Conservation (phyloP, 2,888 invertebrate genomes). For the Halictus quadricinctus region DNA sequence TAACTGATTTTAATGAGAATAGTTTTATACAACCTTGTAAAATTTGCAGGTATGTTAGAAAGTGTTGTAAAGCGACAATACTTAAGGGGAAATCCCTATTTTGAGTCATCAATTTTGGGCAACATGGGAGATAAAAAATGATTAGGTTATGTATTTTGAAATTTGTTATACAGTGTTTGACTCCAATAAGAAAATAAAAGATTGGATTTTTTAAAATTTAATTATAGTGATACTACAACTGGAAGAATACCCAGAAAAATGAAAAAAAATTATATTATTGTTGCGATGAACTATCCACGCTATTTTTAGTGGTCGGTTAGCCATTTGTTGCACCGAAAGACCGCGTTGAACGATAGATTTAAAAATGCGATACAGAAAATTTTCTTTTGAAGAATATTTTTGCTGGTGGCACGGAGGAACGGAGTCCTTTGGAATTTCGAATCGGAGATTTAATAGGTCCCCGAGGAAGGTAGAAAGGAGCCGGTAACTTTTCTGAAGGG, state of each 20-base stretch:
- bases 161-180: neutral
- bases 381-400: conserved; percentile 20
- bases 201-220: neutral
- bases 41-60: neutral
- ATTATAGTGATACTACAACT: too few relatives aligned
- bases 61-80: neutral
- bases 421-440: conserved; percentile 39
- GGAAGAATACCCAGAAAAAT: too few relatives aligned
- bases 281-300: neutral
- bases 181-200: too few relatives aligned
- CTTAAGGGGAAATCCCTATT: too few relatives aligned
- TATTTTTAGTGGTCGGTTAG: neutral
- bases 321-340: neutral
- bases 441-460: conserved; percentile 53
- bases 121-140: neutral
- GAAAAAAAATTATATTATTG: neutral
- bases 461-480: conserved; percentile 33
- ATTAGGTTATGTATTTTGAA: neutral
- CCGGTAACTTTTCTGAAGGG: conserved; percentile 51
- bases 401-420: conserved; percentile 29
- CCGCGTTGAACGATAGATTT: neutral
- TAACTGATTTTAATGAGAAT: too few relatives aligned
- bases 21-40: too few relatives aligned
- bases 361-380: neutral
- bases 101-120: too few relatives aligned